Conservation (phyloP, 1,140 invertebrate species). For the Dreissena rostriformis region DNA sequence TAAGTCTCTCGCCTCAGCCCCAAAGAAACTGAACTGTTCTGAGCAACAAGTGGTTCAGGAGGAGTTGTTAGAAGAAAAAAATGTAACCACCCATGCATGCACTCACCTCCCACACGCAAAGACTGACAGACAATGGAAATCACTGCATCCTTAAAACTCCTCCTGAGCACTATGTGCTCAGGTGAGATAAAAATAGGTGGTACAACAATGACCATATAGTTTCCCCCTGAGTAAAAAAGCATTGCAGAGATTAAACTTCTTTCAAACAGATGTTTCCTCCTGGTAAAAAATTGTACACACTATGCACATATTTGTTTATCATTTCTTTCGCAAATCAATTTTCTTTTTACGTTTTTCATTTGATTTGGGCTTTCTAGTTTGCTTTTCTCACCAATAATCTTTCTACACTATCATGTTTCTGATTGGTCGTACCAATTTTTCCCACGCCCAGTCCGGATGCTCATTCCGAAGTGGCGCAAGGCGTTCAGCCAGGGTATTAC, state of each 20-base stretch:
- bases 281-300: not conserved
- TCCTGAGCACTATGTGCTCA: too few species aligned
- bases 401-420: not conserved
- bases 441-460: conserved; percentile 91
- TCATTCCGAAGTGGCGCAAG: conserved; percentile 89
- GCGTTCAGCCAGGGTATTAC: conserved; percentile 88
- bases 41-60: too few species aligned
- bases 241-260: not conserved
- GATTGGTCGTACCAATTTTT: conserved; percentile 89
- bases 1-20: too few species aligned
- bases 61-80: too few species aligned
- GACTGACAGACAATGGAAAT: too few species aligned
- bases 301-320: not conserved
- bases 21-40: too few species aligned
- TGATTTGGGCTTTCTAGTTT: not conserved
- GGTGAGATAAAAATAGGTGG: too few species aligned
- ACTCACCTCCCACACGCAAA: too few species aligned
- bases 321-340: not conserved
- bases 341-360: not conserved
- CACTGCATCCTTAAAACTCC: too few species aligned
- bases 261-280: not conserved
- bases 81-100: too few species aligned
- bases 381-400: not conserved
- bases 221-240: too few species aligned
- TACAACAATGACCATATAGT: too few species aligned